These are phyloP conservation scores for Hestina assimilis DNA, from an alignment of 1,140 invertebrate genomes.

Conservation along the genomic window DNA sequence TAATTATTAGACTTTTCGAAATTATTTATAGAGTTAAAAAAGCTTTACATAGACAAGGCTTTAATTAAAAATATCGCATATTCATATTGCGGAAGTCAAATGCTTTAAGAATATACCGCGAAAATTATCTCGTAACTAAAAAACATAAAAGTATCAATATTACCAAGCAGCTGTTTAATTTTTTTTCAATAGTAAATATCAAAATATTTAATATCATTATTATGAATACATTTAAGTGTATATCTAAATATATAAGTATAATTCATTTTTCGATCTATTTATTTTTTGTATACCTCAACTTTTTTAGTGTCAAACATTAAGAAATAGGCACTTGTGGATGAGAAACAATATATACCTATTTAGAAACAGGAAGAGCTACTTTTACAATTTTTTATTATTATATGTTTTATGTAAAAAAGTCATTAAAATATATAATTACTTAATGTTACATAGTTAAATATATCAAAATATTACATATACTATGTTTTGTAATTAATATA, in stretches of 20 bases:
- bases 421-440: no score
- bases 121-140: neutral
- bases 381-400: no score
- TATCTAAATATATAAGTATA: neutral
- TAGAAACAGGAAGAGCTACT: no score
- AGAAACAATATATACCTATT: neutral
- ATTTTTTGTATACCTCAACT: no score
- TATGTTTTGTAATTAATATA: no score
- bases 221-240: neutral
- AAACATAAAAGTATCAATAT: neutral
- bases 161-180: neutral
- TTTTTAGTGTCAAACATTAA: no score
- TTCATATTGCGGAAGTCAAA: neutral
- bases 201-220: constrained; percentile 13
- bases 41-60: constrained; percentile 12
- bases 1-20: neutral
- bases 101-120: neutral
- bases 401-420: no score
- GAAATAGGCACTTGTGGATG: neutral
- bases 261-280: neutral
- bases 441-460: no score
- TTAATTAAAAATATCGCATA: neutral
- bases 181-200: neutral
- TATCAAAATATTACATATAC: no score
- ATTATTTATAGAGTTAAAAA: constrained; percentile 12